These are phyloP conservation scores for Archilochus colubris DNA, from an alignment of 2,113 vertebrate species.

Conservation along the genomic window DNA sequence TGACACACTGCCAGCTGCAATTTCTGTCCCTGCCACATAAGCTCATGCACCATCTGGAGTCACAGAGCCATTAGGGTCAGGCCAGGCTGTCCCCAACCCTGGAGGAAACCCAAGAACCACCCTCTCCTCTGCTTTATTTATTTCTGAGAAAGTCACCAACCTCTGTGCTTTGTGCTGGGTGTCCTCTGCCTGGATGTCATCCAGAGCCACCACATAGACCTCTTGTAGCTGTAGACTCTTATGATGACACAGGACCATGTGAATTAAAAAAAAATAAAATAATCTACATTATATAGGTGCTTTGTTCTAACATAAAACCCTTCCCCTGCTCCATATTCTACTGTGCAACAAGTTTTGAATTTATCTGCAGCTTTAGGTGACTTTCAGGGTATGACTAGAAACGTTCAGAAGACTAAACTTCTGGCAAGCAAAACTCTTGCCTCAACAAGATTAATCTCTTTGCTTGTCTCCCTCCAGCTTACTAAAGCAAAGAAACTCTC, in stretches of 20 bases:
- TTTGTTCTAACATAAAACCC: background rate
- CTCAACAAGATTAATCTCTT: background rate
- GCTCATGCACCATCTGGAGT: background rate
- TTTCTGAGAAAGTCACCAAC: background rate
- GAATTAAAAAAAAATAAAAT: too few species aligned
- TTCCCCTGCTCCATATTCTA: background rate
- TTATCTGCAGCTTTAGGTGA: background rate
- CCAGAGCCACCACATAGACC: background rate
- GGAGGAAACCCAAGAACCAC: background rate
- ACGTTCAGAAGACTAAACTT: background rate
- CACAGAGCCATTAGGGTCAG: rapidly evolving
- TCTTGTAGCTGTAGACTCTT: background rate
- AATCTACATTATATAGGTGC: background rate
- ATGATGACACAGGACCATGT: background rate
- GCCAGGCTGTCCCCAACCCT: background rate
- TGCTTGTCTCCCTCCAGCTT: background rate
- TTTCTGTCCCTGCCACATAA: background rate
- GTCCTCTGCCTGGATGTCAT: background rate
- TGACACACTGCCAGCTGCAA: background rate
- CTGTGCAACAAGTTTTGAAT: background rate
- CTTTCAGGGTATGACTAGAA: background rate
- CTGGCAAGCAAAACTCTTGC: background rate
- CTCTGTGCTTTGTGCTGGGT: background rate
- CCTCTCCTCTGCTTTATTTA: background rate
- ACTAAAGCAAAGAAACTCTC: background rate